A percentile compares a stretch with the other conserved stretches of the same genome.
Evolutionary conservation across 2,888 invertebrate genomes (phyloP).

Genomic region (Eupithecia tripunctaria): DNA sequence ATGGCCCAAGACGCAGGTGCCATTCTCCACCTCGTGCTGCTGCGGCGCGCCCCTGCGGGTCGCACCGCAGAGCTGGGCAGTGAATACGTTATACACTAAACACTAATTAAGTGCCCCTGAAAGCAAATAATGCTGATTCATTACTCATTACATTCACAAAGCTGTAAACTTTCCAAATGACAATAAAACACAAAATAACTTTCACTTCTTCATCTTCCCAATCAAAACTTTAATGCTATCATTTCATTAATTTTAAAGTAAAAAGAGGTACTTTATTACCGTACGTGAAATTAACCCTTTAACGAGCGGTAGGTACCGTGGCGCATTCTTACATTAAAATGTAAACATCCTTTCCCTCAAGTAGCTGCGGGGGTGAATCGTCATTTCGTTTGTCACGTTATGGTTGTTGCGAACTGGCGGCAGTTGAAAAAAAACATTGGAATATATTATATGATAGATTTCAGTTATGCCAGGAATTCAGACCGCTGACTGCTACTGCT

Average conservation of each 20-base stretch:
- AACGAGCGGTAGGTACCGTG: conserved; percentile 64
- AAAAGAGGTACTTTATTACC: conserved; percentile 67
- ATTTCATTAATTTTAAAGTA: conserved; percentile 69
- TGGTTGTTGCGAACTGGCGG: conserved; percentile 56
- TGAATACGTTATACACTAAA: too few relatives aligned
- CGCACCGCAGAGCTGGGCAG: too few relatives aligned
- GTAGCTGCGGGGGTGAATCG: conserved; percentile 69
- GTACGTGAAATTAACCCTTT: conserved; percentile 73
- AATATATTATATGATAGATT: neutral
- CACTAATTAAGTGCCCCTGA: too few relatives aligned
- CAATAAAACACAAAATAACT: neutral
- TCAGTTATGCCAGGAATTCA: neutral
- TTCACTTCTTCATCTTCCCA: neutral
- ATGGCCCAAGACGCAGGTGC: too few relatives aligned
- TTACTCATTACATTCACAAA: neutral
- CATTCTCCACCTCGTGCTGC: too few relatives aligned
- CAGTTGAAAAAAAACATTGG: conserved; percentile 15
- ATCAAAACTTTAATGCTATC: conserved; percentile 54
- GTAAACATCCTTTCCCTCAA: conserved; percentile 77
- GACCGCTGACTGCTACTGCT: neutral
- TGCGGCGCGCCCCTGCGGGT: too few relatives aligned
- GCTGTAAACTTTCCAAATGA: neutral
- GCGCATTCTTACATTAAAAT: conserved; percentile 80
- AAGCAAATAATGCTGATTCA: neutral
- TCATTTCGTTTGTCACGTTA: conserved; percentile 75